A percentile compares a stretch with the other conserved stretches of the same genome.
phyloP scores from a whole-genome alignment of 2,797 vertebrate species.

The Enteromius viviparus region DNA sequence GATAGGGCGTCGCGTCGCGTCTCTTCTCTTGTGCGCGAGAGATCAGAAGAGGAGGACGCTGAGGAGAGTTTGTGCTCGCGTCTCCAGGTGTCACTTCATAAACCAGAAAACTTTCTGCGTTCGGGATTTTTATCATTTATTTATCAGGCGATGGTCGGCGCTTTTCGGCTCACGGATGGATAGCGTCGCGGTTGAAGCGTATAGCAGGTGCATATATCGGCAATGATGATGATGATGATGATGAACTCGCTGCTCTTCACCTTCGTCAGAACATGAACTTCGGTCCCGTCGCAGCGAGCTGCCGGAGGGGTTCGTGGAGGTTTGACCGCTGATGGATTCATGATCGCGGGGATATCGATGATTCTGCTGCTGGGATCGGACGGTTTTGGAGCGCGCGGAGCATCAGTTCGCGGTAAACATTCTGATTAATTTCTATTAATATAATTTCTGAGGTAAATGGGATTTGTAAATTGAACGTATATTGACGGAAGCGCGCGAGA shows the following conservation, averaged over 20 bases:
- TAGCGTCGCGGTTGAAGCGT: not conserved
- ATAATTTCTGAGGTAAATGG: not conserved
- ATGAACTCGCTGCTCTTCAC: not conserved
- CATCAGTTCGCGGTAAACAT: slow-evolving; percentile 54
- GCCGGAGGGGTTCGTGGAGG: slow-evolving; percentile 27
- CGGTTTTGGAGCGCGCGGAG: slow-evolving; percentile 18
- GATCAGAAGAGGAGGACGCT: slow-evolving; percentile 6
- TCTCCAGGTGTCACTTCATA: not conserved
- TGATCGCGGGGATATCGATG: not conserved
- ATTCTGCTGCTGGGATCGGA: slow-evolving; percentile 42
- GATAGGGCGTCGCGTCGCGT: slow-evolving; percentile 62
- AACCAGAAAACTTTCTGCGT: not conserved
- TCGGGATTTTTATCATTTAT: not conserved
- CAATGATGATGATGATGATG: not conserved
- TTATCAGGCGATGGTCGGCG: not conserved
- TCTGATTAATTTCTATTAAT: slow-evolving; percentile 8
- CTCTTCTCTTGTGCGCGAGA: slow-evolving; percentile 32
- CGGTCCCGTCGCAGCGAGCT: not conserved
- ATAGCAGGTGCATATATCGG: slow-evolving; percentile 1
- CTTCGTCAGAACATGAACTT: slow-evolving; percentile 26
- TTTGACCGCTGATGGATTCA: slow-evolving; percentile 22
- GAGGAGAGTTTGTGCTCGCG: not conserved
- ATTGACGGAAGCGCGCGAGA: not conserved
- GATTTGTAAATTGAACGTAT: not conserved
- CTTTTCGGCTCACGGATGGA: not conserved